Percentiles rank a stretch among this genome's conserved stretches.
These are phyloP conservation scores for Strigamia crassipes DNA, from an alignment of 2,888 invertebrate species.

Conservation along the genomic window DNA sequence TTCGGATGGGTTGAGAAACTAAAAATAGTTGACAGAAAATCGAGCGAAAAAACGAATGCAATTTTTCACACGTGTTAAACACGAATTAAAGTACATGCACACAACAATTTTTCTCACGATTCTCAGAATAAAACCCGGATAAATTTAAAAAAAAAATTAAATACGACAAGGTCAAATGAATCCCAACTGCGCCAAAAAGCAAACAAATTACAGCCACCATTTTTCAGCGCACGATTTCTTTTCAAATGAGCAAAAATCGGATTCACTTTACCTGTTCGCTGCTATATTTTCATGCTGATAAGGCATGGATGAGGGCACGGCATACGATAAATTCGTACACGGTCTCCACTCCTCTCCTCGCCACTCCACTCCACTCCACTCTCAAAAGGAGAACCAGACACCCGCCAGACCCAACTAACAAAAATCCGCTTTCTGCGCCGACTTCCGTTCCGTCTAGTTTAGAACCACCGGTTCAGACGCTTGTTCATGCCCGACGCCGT, in stretches of 20 bases:
- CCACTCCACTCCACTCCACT: neutral
- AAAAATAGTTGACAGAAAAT: neutral
- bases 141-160: conserved; percentile 5
- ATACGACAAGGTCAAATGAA: conserved; percentile 23
- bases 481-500: neutral
- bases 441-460: conserved; percentile 8
- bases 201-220: conserved; percentile 10
- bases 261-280: neutral
- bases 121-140: conserved; percentile 8
- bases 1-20: neutral
- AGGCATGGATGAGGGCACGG: neutral
- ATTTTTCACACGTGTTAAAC: neutral
- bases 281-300: neutral
- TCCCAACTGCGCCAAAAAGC: conserved; percentile 12
- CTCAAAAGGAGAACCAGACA: conserved; percentile 3
- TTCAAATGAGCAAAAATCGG: neutral
- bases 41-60: neutral
- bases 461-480: neutral
- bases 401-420: conserved; percentile 30
- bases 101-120: neutral
- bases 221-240: neutral
- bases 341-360: neutral
- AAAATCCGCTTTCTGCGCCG: conserved; percentile 10
- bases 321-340: conserved; percentile 14
- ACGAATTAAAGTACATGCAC: neutral